Evolutionary conservation across 2,113 vertebrate genomes (phyloP).

Genomic region (Carassius carassius): DNA sequence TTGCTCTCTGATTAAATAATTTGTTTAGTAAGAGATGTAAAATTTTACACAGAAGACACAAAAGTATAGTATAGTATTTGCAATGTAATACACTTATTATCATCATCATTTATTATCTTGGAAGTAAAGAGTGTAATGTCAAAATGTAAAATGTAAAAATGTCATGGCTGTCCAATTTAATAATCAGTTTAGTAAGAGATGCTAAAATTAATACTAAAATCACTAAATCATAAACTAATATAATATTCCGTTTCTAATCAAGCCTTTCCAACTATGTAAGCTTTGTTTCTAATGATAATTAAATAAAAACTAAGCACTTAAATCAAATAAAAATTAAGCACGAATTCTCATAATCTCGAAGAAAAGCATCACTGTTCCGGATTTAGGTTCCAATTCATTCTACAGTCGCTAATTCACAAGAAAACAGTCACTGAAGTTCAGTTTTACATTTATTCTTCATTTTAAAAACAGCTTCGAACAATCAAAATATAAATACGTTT

Average conservation of each 20-base stretch:
- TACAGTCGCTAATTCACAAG: not conserved
- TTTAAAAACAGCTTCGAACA: slow-evolving; percentile 72
- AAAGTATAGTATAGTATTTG: not conserved
- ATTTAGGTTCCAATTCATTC: not conserved
- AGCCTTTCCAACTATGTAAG: not conserved
- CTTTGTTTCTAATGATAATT: not conserved
- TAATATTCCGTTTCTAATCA: not conserved
- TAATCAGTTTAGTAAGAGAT: not conserved
- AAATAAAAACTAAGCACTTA: not conserved
- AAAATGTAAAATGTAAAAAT: not conserved
- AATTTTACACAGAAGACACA: not conserved
- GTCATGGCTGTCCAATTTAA: not conserved
- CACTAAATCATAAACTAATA: not conserved
- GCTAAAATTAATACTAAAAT: not conserved
- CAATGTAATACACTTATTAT: not conserved
- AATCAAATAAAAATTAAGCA: not conserved
- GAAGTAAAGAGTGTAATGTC: not conserved
- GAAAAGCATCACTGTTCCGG: not conserved
- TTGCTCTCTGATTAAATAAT: not conserved
- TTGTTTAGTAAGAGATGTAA: not conserved
- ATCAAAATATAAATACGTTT: slow-evolving; percentile 79
- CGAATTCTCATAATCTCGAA: not conserved
- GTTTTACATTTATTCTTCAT: slow-evolving; percentile 61
- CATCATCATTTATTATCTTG: not conserved
- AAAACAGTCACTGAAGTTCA: slow-evolving; percentile 1